A percentile compares a stretch with the other conserved stretches of the same genome.
phyloP scores from a whole-genome alignment of 2,888 invertebrate species.

The Vandiemenella viatica region DNA sequence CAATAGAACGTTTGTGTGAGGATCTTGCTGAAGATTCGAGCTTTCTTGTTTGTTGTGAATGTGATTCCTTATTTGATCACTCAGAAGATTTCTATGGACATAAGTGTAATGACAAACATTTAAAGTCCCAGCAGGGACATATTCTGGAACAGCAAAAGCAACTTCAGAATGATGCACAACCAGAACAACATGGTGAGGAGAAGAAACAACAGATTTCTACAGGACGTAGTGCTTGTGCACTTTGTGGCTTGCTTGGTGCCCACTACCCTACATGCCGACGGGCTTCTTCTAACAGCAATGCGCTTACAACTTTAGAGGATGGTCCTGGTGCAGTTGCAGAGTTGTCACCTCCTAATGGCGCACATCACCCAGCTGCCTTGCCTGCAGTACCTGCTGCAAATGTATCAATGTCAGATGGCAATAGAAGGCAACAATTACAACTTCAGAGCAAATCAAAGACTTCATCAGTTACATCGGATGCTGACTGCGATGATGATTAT shows the following conservation, averaged over 20 bases:
- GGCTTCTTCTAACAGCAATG: constrained; percentile 6
- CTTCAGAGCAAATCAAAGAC: neutral
- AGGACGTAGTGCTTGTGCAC: constrained; percentile 25
- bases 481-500: constrained; percentile 12
- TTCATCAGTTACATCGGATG: neutral
- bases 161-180: no score
- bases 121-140: no score
- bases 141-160: no score
- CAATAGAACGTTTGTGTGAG: no score
- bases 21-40: constrained; percentile 51
- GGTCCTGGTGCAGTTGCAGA: neutral
- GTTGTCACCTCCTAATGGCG: neutral
- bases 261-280: constrained; percentile 27
- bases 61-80: constrained; percentile 62
- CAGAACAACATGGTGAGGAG: no score
- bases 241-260: constrained; percentile 27
- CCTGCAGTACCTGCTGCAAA: neutral
- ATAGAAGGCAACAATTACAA: no score
- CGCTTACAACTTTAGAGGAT: neutral
- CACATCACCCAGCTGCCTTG: neutral
- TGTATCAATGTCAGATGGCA: neutral
- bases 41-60: constrained; percentile 65
- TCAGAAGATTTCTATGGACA: constrained; percentile 62
- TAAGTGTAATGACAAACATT: constrained; percentile 36
- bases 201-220: no score